Base-by-base conservation (phyloP, 2,797 vertebrate species). In the Aphelocoma californica region DNA sequence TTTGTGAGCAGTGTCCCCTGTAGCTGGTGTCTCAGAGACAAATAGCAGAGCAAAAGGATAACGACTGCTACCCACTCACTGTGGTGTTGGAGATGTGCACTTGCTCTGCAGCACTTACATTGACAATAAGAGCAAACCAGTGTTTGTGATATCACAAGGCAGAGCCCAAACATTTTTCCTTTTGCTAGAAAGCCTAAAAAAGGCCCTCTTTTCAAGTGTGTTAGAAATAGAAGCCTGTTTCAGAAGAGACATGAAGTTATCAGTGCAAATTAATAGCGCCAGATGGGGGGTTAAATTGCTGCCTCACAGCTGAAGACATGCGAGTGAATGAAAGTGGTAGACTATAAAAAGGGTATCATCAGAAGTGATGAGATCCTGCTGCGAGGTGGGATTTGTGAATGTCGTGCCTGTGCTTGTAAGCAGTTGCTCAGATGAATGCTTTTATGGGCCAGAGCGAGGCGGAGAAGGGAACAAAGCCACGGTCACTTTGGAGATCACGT, bases 201-300 rank as follows among this genome's bases (percentile, higher is more conserved):
- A 88, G 54, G 8, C 44, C 44, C 10, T 66, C 18, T 81, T 86
- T 65, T 65, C 29, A 75, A 92, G 61, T 28, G 42, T 56, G 80
- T 94, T 75, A 91, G 89, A 90, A 94, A 90, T 67, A 92, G 81
- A 93, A 86, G 29, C 36, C 44, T 81, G 38, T 75, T 95, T 92
- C 83, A 90, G 87, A 88, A 67, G 50, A 88, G 71, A 66, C 36
- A 31, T 84, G 77, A 81, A 92, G 90, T 86, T 94, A 95, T 77
- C 86, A 31, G 88, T 45, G 42, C 67, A 90, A 95, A 95, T 94
- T 96, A 91, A 91, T 90, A 78, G 84, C 0, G 1, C 64, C 84
- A 86, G 75, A 84, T 93, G 66, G 73, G 83, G 93, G 75, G 60
- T 87, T 88, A 95, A 95, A 88, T 93, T 93, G 42, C 87, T 92